A percentile compares a stretch with the other conserved stretches of the same genome.
phyloP scores from a whole-genome alignment of 1,140 invertebrate genomes.

The Papilio glaucus region DNA sequence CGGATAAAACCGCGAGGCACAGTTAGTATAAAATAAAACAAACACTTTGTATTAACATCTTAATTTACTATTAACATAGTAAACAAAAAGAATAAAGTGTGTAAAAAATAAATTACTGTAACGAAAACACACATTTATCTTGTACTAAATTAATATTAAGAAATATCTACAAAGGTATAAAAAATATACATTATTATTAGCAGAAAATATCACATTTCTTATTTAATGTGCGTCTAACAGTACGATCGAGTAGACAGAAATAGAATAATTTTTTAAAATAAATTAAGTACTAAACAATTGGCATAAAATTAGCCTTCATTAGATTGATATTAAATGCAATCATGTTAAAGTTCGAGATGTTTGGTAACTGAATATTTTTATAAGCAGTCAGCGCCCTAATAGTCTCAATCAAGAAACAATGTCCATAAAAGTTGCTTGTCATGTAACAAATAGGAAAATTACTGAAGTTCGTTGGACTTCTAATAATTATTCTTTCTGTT shows the following conservation, averaged over 20 bases:
- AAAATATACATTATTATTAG: conserved; percentile 5
- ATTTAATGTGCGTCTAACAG: conserved; percentile 21
- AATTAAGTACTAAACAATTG: neutral
- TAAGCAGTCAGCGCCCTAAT: no score
- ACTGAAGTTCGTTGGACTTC: no score
- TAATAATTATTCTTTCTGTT: no score
- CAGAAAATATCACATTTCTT: conserved; percentile 31
- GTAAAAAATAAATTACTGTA: conserved; percentile 24
- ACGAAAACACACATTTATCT: neutral
- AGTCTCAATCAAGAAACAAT: no score
- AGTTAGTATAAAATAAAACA: conserved; percentile 27
- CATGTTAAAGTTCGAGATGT: conserved; percentile 2
- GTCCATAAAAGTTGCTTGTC: no score
- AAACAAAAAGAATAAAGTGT: conserved; percentile 19
- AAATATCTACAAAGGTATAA: conserved; percentile 31
- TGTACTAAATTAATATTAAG: neutral
- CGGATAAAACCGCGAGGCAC: no score
- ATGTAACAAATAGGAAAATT: no score
- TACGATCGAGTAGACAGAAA: neutral
- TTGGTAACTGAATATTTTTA: conserved; percentile 15
- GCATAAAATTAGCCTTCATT: neutral
- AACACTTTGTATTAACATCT: conserved; percentile 6
- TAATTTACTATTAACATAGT: conserved; percentile 5
- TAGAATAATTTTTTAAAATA: neutral
- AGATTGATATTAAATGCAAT: conserved; percentile 16